A percentile compares a stretch with the other conserved stretches of the same genome.
Conservation (phyloP, 2,888 invertebrate species). For the Osmoderma eremita region DNA sequence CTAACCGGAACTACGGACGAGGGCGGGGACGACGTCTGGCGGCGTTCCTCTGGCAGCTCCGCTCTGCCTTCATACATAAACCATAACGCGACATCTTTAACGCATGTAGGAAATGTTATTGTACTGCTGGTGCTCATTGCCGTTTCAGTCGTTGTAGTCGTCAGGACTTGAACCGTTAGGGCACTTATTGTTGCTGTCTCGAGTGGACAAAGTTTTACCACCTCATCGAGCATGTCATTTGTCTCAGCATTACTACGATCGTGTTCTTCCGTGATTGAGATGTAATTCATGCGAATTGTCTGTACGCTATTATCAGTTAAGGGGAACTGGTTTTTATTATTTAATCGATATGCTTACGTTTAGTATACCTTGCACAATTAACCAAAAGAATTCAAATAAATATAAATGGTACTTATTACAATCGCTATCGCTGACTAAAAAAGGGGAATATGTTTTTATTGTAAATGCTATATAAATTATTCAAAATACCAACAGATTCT, state of each 20-base stretch:
- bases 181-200: slow-evolving; percentile 15
- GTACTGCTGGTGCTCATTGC: slow-evolving; percentile 32
- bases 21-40: slow-evolving; percentile 23
- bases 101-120: slow-evolving; percentile 43
- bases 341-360: no score
- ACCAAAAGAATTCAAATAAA: no score
- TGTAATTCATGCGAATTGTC: background rate
- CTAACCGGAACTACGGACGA: slow-evolving; percentile 41
- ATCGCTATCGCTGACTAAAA: no score
- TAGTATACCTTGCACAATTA: no score
- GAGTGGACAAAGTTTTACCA: slow-evolving; percentile 22
- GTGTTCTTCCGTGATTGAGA: slow-evolving; percentile 7
- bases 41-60: background rate
- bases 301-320: no score
- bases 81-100: slow-evolving; percentile 42
- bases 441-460: no score
- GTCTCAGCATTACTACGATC: background rate
- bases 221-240: background rate
- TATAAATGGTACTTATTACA: no score
- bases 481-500: no score
- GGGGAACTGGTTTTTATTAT: no score
- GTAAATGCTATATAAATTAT: no score
- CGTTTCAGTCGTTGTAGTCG: slow-evolving; percentile 21
- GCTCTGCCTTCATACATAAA: slow-evolving; percentile 42
- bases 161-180: slow-evolving; percentile 10